These are phyloP conservation scores for Temnothorax longispinosus DNA, from an alignment of 1,140 invertebrate species.

Conservation along the genomic window DNA sequence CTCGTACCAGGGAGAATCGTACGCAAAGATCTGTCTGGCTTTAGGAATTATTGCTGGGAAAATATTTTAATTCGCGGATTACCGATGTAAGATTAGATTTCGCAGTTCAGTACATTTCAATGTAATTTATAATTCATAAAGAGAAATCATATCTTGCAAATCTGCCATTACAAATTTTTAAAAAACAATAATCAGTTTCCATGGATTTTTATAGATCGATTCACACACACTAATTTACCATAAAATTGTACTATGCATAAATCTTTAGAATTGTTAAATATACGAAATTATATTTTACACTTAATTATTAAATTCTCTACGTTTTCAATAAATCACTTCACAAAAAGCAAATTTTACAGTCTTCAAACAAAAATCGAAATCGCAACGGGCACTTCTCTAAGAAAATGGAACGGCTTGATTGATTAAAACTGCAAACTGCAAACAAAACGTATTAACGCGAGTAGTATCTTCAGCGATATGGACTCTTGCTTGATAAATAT, in stretches of 20 bases:
- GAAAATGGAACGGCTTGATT: background rate
- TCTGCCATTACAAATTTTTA: background rate
- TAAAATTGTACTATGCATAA: background rate
- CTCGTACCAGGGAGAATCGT: too few relatives aligned
- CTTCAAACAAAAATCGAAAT: background rate
- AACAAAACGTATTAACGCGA: conserved; percentile 37
- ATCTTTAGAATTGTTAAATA: background rate
- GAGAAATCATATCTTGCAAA: background rate
- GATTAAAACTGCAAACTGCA: conserved; percentile 41
- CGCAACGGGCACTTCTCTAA: background rate
- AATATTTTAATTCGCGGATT: conserved; percentile 12
- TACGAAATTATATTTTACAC: background rate
- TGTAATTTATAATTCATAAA: background rate
- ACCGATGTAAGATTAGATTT: background rate
- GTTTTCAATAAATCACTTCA: background rate
- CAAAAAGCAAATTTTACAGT: background rate
- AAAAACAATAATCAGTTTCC: background rate
- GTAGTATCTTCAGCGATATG: conserved; percentile 38
- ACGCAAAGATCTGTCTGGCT: background rate
- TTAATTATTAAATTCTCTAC: background rate
- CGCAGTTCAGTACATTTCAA: background rate
- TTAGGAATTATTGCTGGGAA: conserved; percentile 9
- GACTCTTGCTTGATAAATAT: conserved; percentile 55
- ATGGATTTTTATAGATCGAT: background rate
- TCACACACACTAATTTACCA: background rate